phyloP scores from a whole-genome alignment of 2,797 vertebrate genomes.

The Poecilia gillii region DNA sequence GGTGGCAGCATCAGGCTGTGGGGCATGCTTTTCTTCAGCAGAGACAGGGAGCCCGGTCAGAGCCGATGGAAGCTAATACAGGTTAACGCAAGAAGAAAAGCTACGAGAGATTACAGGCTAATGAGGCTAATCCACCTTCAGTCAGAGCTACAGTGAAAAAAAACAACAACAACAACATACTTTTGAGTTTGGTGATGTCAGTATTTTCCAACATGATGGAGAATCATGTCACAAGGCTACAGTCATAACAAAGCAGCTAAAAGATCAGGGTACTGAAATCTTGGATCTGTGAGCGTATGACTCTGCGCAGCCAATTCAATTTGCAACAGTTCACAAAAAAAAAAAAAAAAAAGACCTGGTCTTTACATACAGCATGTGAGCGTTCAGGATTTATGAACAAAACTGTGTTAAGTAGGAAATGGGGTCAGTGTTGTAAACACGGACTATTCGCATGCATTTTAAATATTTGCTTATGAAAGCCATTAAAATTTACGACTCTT shows the following conservation, averaged over 20 bases:
- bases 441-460: background rate
- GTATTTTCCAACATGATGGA: background rate
- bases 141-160: background rate
- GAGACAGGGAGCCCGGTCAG: background rate
- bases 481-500: background rate
- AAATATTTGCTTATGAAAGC: background rate
- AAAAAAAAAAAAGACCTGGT: background rate
- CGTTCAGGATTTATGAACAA: background rate
- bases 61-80: background rate
- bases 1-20: background rate
- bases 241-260: background rate
- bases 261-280: background rate
- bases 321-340: background rate
- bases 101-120: background rate
- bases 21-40: background rate
- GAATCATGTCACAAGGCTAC: background rate
- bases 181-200: background rate
- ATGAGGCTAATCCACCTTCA: background rate
- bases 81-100: background rate
- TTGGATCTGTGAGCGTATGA: background rate
- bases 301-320: background rate
- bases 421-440: background rate
- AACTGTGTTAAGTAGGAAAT: background rate
- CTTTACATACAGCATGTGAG: background rate
- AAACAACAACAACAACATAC: background rate